Percentiles rank a stretch among this genome's conserved stretches.
These are phyloP conservation scores for Archegozetes longisetosus DNA, from an alignment of 1,140 invertebrate species.

Conservation along the genomic window DNA sequence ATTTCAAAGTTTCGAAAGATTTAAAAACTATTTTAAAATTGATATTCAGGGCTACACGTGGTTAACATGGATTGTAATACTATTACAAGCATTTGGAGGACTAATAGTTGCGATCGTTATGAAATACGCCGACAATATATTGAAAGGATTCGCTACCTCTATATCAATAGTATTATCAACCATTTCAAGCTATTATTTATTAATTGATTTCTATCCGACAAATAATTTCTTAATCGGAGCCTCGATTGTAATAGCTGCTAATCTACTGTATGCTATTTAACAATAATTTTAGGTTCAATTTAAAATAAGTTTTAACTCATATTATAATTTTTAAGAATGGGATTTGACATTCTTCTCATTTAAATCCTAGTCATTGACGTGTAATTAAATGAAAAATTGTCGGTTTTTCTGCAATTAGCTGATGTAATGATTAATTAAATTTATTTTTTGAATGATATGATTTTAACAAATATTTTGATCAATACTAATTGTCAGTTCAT, in stretches of 20 bases:
- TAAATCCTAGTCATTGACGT: too few species aligned
- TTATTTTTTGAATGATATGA: too few species aligned
- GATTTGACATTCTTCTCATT: too few species aligned
- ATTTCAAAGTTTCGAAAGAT: not conserved
- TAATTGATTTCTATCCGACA: constrained; percentile 35
- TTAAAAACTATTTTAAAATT: too few species aligned
- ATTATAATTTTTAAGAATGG: too few species aligned
- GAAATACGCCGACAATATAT: constrained; percentile 41
- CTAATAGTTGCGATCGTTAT: constrained; percentile 34
- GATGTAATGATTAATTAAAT: too few species aligned
- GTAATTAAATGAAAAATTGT: too few species aligned
- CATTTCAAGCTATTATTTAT: constrained; percentile 39
- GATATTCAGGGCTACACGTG: constrained; percentile 30
- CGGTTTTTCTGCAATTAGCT: too few species aligned
- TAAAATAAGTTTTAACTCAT: too few species aligned
- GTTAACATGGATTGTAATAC: constrained; percentile 33
- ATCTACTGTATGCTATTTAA: constrained; percentile 21
- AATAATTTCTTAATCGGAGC: constrained; percentile 20
- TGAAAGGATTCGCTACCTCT: constrained; percentile 39
- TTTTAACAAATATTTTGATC: too few species aligned
- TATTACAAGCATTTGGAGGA: constrained; percentile 32
- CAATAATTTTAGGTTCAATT: too few species aligned
- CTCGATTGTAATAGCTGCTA: constrained; percentile 21
- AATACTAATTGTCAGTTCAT: too few species aligned
- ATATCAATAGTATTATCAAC: constrained; percentile 41